Percentiles rank a stretch among this genome's conserved stretches.
Evolutionary conservation across 2,888 invertebrate species (phyloP).

Genomic region (Tetranychus truncatus): DNA sequence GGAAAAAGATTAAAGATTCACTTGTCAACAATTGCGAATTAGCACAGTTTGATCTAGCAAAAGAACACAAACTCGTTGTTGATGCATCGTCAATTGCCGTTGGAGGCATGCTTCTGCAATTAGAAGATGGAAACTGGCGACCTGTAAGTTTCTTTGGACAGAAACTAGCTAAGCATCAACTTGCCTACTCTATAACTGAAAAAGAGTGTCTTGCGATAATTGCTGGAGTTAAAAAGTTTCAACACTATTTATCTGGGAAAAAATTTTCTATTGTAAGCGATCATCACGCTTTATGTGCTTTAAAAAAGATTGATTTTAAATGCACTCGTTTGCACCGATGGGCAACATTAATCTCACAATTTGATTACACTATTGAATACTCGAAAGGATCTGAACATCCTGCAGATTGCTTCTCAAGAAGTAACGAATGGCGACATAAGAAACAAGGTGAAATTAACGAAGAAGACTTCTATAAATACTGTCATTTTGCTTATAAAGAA

Average conservation of each 20-base stretch:
- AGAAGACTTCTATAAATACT: background rate
- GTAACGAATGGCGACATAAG: background rate
- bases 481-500: background rate
- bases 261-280: background rate
- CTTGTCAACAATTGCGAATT: background rate
- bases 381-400: background rate
- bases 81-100: background rate
- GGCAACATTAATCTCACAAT: background rate
- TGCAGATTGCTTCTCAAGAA: background rate
- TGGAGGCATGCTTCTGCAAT: background rate
- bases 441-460: background rate
- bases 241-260: background rate
- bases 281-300: background rate
- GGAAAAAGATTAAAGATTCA: background rate
- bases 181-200: background rate
- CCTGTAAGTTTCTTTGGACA: background rate
- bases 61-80: background rate
- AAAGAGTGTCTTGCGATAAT: background rate
- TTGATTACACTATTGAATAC: background rate
- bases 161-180: slow-evolving; percentile 27
- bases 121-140: background rate
- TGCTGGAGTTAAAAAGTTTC: background rate
- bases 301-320: background rate
- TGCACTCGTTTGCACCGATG: background rate
- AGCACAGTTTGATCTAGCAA: background rate